Evolutionary conservation across 1,140 invertebrate species (phyloP).

Genomic region (Mylabris phalerata): DNA sequence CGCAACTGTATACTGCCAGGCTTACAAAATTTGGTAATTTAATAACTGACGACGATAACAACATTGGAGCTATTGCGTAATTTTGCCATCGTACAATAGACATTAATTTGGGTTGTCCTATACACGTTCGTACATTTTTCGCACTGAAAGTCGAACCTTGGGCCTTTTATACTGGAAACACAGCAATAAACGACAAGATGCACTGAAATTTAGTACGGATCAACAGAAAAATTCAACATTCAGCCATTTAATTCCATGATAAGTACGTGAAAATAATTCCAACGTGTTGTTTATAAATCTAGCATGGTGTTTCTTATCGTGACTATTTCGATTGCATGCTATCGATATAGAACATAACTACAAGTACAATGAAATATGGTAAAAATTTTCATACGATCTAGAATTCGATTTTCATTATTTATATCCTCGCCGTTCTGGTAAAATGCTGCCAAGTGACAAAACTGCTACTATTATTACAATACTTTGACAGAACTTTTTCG

Average conservation of each 20-base stretch:
- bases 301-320: neutral
- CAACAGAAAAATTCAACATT: too few relatives aligned
- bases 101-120: too few relatives aligned
- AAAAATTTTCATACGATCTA: neutral
- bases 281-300: neutral
- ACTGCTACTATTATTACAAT: too few relatives aligned
- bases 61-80: neutral
- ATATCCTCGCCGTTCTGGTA: neutral
- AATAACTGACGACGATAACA: conserved; percentile 12
- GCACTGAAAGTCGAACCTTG: too few relatives aligned
- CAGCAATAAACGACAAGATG: too few relatives aligned
- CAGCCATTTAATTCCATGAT: too few relatives aligned
- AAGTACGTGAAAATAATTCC: too few relatives aligned
- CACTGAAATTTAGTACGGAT: too few relatives aligned
- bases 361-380: neutral
- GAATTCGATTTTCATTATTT: neutral
- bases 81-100: too few relatives aligned
- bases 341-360: neutral
- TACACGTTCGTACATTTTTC: too few relatives aligned
- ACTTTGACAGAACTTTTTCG: too few relatives aligned
- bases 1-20: conserved; percentile 3
- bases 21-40: conserved; percentile 16
- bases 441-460: neutral
- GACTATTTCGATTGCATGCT: neutral
- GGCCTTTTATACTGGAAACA: too few relatives aligned